phyloP scores from a whole-genome alignment of 2,888 invertebrate genomes.

The Himalopsyche kuldschensis region DNA sequence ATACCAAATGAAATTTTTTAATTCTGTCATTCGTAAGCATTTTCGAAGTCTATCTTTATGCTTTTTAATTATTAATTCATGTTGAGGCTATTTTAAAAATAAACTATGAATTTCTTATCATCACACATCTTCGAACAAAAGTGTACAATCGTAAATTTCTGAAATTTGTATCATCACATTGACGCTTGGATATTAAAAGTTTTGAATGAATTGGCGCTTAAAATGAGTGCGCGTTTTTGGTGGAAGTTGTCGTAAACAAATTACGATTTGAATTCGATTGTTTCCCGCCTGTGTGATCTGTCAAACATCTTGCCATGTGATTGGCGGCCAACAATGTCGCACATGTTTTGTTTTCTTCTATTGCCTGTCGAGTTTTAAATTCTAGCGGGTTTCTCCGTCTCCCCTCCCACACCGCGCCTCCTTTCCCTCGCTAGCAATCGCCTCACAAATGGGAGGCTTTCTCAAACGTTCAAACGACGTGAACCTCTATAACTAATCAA shows the following conservation, averaged over 20 bases:
- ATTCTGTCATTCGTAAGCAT: no score
- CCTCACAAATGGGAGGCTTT: not conserved
- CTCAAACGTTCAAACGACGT: not conserved
- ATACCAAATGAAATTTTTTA: no score
- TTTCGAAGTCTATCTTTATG: no score
- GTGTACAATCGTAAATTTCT: no score
- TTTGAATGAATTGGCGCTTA: not conserved
- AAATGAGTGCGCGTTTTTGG: not conserved
- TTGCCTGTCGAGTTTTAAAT: slow-evolving; percentile 39
- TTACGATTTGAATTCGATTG: not conserved
- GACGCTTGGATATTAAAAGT: not conserved
- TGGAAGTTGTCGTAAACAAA: slow-evolving; percentile 1
- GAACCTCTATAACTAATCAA: not conserved
- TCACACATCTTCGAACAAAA: no score
- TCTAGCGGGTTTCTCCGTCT: slow-evolving; percentile 38
- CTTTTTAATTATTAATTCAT: no score
- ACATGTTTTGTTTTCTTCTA: slow-evolving; percentile 40
- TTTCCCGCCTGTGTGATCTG: slow-evolving; percentile 38
- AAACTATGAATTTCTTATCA: no score
- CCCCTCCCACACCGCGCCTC: slow-evolving; percentile 15
- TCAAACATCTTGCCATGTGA: slow-evolving; percentile 37
- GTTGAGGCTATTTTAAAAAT: no score
- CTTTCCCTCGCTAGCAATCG: not conserved
- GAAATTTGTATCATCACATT: no score
- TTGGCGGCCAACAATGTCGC: slow-evolving; percentile 36